These are phyloP conservation scores for Pseudococcus longispinus DNA, from an alignment of 2,888 invertebrate genomes.

Conservation along the genomic window DNA sequence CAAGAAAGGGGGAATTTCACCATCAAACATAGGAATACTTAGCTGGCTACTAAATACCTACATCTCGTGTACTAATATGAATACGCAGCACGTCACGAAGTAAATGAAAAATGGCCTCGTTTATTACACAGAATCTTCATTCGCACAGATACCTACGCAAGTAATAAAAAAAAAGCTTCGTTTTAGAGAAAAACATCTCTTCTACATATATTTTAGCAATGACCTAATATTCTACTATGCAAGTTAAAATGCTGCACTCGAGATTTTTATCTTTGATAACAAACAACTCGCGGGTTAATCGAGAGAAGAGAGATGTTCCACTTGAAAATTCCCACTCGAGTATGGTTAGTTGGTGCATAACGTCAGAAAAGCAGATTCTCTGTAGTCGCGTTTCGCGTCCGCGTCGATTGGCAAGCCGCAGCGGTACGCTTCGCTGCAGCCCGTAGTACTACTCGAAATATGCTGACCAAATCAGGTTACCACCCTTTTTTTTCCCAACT, in stretches of 20 bases:
- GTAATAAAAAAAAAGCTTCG: not conserved
- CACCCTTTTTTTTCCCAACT: not conserved
- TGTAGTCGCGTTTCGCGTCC: not conserved
- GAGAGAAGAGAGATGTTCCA: constrained; percentile 23
- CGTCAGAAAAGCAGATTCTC: constrained; percentile 14
- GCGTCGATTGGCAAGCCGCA: constrained; percentile 16
- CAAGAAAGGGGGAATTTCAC: not conserved
- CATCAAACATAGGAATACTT: not conserved
- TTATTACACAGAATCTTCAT: not conserved
- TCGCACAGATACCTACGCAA: not conserved
- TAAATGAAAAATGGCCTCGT: not conserved
- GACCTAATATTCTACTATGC: constrained; percentile 23
- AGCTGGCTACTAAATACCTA: not conserved
- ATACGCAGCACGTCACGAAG: not conserved
- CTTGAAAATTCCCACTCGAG: constrained; percentile 25
- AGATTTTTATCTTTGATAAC: constrained; percentile 36
- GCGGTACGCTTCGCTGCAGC: not conserved
- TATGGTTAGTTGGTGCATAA: constrained; percentile 28
- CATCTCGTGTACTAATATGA: not conserved
- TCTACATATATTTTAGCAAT: not conserved
- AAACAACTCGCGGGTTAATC: constrained; percentile 29
- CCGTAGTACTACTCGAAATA: not conserved
- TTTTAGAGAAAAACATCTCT: not conserved
- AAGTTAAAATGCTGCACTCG: constrained; percentile 26
- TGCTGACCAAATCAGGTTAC: constrained; percentile 34